Conservation (phyloP, 2,888 invertebrate species). For the Pterobdella sp. region DNA sequence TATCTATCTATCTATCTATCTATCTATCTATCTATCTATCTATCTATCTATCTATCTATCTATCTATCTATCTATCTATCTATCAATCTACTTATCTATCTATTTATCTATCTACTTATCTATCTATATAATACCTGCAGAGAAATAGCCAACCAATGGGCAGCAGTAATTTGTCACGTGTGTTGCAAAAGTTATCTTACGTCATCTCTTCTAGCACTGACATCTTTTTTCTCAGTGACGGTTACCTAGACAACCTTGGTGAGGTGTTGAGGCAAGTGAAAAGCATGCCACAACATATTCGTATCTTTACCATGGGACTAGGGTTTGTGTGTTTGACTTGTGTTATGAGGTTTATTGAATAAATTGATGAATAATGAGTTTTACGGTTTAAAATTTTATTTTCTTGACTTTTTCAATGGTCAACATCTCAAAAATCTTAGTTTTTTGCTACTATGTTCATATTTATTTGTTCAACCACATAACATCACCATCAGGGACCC, state of each 20-base stretch:
- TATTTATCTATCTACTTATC: background rate
- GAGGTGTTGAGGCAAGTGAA: background rate
- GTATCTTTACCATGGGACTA: constrained; percentile 17
- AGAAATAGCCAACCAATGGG: background rate
- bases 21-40: too few relatives aligned
- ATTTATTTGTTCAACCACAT: too few relatives aligned
- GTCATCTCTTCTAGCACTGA: background rate
- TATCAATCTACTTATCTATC: background rate
- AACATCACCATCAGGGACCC: too few relatives aligned
- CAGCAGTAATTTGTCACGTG: background rate
- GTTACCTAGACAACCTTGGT: constrained; percentile 14
- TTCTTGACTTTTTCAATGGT: too few relatives aligned
- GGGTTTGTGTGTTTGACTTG: constrained; percentile 7
- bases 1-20: too few relatives aligned
- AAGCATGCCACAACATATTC: background rate
- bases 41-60: too few relatives aligned
- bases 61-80: background rate
- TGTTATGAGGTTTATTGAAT: background rate
- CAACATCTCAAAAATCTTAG: too few relatives aligned
- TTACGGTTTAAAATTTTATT: too few relatives aligned
- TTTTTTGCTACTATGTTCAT: too few relatives aligned
- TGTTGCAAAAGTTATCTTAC: background rate
- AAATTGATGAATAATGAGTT: background rate
- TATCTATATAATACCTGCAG: background rate
- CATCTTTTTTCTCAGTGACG: constrained; percentile 20